Conservation (phyloP, 2,797 vertebrate genomes). For the Hylomyscus alleni region DNA sequence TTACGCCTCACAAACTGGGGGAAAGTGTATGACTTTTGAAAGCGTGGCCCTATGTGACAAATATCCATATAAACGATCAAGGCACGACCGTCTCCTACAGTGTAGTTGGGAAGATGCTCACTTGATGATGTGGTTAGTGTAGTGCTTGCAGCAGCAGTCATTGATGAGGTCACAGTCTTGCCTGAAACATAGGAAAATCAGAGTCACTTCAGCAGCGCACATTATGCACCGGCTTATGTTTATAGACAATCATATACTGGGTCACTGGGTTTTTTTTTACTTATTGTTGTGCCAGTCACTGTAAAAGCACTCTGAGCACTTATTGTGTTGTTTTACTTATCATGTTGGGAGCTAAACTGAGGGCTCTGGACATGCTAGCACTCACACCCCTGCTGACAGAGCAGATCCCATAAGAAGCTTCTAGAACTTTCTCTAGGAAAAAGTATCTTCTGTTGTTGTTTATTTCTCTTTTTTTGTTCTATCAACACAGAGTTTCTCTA, state of each 20-base stretch:
- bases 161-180: constrained; percentile 92
- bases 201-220: neutral
- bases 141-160: constrained; percentile 91
- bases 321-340: no score
- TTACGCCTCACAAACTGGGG: neutral
- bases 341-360: neutral
- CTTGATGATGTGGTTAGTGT: constrained; percentile 88
- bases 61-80: neutral
- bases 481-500: neutral
- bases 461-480: neutral
- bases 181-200: constrained; percentile 84
- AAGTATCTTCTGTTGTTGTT: neutral
- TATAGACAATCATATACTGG: neutral
- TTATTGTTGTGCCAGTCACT: neutral
- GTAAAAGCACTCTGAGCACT: no score
- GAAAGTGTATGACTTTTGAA: neutral
- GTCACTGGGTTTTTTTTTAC: no score
- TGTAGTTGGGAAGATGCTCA: constrained; percentile 79
- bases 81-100: neutral
- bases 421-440: constrained; percentile 10
- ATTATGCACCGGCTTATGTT: neutral
- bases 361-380: neutral
- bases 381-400: neutral
- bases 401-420: neutral
- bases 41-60: neutral